A percentile compares a stretch with the other conserved stretches of the same genome.
Evolutionary conservation across 1,140 invertebrate genomes (phyloP).

Genomic region (Bombus consobrinus): DNA sequence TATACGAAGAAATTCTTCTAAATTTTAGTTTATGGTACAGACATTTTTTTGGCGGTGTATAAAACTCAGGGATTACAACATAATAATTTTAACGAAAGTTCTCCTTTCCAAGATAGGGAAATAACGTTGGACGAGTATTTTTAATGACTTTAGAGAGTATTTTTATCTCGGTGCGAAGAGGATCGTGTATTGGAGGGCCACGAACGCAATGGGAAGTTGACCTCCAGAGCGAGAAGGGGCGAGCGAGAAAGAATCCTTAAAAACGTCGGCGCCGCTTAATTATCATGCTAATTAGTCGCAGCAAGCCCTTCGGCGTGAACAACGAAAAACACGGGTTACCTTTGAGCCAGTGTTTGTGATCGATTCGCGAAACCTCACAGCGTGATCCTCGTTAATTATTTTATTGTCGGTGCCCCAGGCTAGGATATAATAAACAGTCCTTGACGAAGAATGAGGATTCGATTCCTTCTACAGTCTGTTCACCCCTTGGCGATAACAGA

Average conservation of each 20-base stretch:
- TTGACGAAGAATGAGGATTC: neutral
- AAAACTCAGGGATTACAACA: neutral
- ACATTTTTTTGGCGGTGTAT: neutral
- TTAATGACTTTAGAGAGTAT: neutral
- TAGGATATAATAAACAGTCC: slow-evolving; percentile 24
- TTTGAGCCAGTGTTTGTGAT: slow-evolving; percentile 43
- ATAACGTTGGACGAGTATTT: neutral
- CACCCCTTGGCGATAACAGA: neutral
- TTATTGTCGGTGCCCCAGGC: slow-evolving; percentile 54
- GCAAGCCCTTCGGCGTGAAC: slow-evolving; percentile 44
- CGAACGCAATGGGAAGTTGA: slow-evolving; percentile 39
- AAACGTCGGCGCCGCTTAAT: slow-evolving; percentile 62
- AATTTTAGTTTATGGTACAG: neutral
- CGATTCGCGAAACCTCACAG: slow-evolving; percentile 57
- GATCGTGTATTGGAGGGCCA: neutral
- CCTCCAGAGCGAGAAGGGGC: neutral
- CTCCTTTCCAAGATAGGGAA: neutral
- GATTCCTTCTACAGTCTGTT: neutral
- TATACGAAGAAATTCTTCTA: neutral
- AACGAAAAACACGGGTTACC: slow-evolving; percentile 48
- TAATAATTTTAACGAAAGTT: neutral
- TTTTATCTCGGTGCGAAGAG: slow-evolving; percentile 4
- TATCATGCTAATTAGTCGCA: slow-evolving; percentile 69
- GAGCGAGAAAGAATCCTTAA: slow-evolving; percentile 48
- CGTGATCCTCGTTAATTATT: slow-evolving; percentile 61